Conservation (phyloP, 2,113 vertebrate genomes). For the Hypanus sabinus region DNA sequence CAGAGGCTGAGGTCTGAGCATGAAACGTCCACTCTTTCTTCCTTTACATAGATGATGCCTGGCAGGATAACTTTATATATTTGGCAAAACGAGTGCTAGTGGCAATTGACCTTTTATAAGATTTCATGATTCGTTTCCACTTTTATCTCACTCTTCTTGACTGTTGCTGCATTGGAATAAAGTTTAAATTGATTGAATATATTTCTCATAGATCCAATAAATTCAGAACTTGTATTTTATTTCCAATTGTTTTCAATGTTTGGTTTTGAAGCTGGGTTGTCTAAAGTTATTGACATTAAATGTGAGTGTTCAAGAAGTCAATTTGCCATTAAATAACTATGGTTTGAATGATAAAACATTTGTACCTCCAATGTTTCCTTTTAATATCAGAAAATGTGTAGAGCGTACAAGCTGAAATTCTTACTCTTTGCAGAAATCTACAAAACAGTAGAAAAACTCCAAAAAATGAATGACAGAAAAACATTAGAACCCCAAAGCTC, state of each 20-base stretch:
- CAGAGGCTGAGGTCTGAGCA: too few species aligned
- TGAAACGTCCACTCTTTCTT: too few species aligned
- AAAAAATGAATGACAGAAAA: too few species aligned
- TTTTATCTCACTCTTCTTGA: neutral
- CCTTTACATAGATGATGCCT: too few species aligned
- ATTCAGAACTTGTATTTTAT: neutral
- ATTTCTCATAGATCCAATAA: neutral
- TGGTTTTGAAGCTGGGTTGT: neutral
- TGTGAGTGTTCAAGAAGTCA: neutral
- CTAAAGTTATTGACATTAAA: neutral
- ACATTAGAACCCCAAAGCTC: too few species aligned
- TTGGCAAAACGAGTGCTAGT: neutral
- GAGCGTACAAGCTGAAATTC: too few species aligned
- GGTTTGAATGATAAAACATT: neutral
- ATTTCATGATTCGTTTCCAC: neutral
- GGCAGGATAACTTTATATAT: neutral
- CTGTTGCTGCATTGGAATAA: neutral
- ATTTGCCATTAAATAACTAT: neutral
- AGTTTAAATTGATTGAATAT: neutral
- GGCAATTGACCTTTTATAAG: neutral
- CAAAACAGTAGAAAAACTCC: too few species aligned
- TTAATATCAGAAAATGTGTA: too few species aligned
- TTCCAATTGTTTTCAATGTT: neutral
- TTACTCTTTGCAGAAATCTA: too few species aligned
- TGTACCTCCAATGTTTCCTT: too few species aligned